A percentile compares a stretch with the other conserved stretches of the same genome.
Evolutionary conservation across 2,797 vertebrate species (phyloP).

Genomic region (Presbytis comata): DNA sequence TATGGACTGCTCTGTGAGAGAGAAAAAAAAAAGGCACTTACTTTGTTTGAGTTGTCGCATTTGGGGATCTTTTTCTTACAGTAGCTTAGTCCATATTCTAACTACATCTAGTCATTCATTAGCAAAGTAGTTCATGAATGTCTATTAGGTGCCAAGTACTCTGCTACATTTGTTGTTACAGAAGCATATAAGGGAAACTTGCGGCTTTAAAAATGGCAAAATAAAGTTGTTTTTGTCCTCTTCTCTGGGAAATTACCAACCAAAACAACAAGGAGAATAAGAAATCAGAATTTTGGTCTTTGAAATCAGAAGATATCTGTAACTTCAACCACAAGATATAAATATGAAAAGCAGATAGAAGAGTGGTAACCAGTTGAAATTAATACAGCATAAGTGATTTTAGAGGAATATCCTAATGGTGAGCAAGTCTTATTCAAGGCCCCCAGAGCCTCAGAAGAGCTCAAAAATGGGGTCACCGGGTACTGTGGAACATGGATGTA

Average conservation of each 20-base stretch:
- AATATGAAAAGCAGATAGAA: conserved; percentile 28
- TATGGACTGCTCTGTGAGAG: neutral
- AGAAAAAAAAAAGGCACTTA: conserved; percentile 28
- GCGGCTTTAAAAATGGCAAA: conserved; percentile 32
- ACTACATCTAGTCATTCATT: conserved; percentile 10
- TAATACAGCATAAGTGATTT: conserved; percentile 25
- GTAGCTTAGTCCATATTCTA: neutral
- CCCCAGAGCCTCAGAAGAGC: neutral
- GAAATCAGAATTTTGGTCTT: conserved; percentile 18
- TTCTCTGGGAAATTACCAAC: conserved; percentile 6
- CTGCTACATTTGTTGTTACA: conserved; percentile 20
- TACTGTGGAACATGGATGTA: neutral
- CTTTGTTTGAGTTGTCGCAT: neutral
- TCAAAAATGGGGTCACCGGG: neutral
- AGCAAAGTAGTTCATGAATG: conserved; percentile 16
- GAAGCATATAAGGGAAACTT: neutral
- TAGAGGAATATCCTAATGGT: neutral
- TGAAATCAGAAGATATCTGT: conserved; percentile 32
- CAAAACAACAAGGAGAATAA: conserved; percentile 31
- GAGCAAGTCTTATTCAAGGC: conserved; percentile 5
- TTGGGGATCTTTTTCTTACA: conserved; percentile 17
- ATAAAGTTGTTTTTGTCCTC: conserved; percentile 38
- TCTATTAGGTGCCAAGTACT: neutral
- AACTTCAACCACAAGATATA: conserved; percentile 38
- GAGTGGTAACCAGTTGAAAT: conserved; percentile 16